phyloP scores from a whole-genome alignment of 2,113 vertebrate species.

The Sterrhoptilus dennistouni region DNA sequence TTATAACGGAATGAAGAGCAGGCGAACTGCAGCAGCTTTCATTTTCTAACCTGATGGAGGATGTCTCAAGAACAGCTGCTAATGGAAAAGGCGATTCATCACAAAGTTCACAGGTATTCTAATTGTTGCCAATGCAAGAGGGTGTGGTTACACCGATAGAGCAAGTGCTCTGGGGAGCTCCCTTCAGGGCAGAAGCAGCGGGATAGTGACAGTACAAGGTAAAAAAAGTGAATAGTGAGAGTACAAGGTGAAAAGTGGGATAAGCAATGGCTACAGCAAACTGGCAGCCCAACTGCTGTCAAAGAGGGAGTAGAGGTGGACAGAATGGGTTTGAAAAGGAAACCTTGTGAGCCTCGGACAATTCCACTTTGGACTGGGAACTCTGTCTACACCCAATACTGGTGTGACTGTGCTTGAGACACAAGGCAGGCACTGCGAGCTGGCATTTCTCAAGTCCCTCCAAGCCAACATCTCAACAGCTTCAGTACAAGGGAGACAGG shows the following conservation, averaged over 20 bases:
- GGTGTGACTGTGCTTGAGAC: background rate
- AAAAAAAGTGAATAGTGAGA: background rate
- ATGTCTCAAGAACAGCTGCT: background rate
- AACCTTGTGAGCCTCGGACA: background rate
- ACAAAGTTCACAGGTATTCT: background rate
- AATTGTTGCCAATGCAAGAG: background rate
- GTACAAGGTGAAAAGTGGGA: background rate
- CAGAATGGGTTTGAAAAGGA: background rate
- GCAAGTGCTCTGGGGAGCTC: background rate
- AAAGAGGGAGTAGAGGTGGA: background rate
- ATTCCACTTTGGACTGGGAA: background rate
- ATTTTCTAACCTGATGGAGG: background rate
- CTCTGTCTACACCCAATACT: background rate
- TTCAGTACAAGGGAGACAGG: background rate
- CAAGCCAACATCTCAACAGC: background rate
- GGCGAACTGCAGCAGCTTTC: background rate
- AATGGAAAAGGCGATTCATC: background rate
- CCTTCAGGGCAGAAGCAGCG: background rate
- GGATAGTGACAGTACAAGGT: background rate
- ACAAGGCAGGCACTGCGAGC: background rate
- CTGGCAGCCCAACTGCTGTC: background rate
- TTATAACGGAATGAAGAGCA: background rate
- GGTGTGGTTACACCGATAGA: background rate
- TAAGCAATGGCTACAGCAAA: background rate
- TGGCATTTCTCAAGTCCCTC: background rate